phyloP scores from a whole-genome alignment of 2,113 vertebrate species.

The Tychaedon coryphoeus region DNA sequence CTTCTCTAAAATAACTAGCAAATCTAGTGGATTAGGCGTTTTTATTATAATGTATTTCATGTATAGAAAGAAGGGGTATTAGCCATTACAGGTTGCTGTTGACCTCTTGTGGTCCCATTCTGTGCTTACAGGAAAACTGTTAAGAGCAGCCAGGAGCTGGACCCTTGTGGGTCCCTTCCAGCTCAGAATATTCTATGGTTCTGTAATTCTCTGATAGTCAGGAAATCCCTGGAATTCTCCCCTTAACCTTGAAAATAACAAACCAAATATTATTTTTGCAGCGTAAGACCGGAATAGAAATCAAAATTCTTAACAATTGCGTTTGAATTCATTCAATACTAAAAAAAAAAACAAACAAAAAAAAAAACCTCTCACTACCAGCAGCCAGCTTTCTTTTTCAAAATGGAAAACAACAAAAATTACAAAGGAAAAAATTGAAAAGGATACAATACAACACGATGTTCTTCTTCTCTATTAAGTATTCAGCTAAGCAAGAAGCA shows the following conservation, averaged over 20 bases:
- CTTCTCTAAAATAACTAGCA: not conserved
- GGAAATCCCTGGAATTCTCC: not conserved
- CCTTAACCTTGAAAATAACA: not conserved
- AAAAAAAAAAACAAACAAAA: not conserved
- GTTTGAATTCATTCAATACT: not conserved
- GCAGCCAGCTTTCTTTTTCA: not conserved
- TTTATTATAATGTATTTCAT: fast-evolving
- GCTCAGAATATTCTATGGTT: too few relatives aligned
- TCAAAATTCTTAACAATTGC: not conserved
- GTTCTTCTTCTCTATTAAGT: not conserved
- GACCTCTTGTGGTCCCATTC: not conserved
- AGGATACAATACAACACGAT: not conserved
- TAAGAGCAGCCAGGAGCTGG: fast-evolving
- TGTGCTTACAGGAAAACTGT: not conserved
- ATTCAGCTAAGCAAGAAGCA: not conserved
- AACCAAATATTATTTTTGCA: not conserved
- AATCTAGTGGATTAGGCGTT: not conserved
- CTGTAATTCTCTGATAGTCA: not conserved
- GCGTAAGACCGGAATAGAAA: not conserved
- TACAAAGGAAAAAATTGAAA: not conserved
- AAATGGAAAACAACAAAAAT: not conserved
- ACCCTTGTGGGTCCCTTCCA: not conserved
- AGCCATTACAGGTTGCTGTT: not conserved
- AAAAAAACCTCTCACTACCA: not conserved
- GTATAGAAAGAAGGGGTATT: fast-evolving